phyloP scores from a whole-genome alignment of 2,888 invertebrate species.

The Craniophora ligustri region DNA sequence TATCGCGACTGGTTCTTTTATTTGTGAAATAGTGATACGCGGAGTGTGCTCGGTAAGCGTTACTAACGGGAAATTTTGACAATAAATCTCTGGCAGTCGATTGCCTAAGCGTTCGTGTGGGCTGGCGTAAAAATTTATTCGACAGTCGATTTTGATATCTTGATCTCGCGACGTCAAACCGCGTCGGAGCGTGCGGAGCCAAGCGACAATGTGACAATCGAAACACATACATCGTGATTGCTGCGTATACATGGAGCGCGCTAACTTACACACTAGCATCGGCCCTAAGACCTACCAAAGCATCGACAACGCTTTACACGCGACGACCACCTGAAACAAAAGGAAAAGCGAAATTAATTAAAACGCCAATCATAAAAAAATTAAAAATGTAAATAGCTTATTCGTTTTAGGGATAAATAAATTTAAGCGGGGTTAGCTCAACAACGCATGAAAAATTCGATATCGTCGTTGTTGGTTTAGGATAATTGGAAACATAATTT shows the following conservation, averaged over 20 bases:
- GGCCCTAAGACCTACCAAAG: conserved; percentile 79
- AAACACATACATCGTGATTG: conserved; percentile 42
- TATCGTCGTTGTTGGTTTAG: conserved; percentile 50
- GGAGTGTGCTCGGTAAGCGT: conserved; percentile 87
- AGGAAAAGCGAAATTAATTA: conserved; percentile 89
- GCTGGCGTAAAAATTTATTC: conserved; percentile 84
- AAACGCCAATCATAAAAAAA: conserved; percentile 84
- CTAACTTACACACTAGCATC: conserved; percentile 56
- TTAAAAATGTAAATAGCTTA: conserved; percentile 64
- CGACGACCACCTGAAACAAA: conserved; percentile 88
- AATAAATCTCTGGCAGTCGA: conserved; percentile 87
- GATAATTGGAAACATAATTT: conserved; percentile 54
- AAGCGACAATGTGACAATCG: conserved; percentile 62
- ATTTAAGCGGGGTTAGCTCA: conserved; percentile 53
- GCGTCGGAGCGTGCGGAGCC: conserved; percentile 62
- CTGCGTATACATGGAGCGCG: conserved; percentile 64
- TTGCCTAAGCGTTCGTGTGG: conserved; percentile 88
- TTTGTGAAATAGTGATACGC: conserved; percentile 88
- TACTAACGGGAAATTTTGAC: conserved; percentile 88
- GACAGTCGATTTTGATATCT: conserved; percentile 84
- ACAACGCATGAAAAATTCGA: conserved; percentile 48
- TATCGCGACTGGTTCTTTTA: conserved; percentile 88
- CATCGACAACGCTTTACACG: conserved; percentile 74
- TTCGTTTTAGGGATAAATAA: conserved; percentile 47
- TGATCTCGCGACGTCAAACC: conserved; percentile 77